Evolutionary conservation across 1,140 invertebrate species (phyloP).

Genomic region (Anadara kagoshimensis): DNA sequence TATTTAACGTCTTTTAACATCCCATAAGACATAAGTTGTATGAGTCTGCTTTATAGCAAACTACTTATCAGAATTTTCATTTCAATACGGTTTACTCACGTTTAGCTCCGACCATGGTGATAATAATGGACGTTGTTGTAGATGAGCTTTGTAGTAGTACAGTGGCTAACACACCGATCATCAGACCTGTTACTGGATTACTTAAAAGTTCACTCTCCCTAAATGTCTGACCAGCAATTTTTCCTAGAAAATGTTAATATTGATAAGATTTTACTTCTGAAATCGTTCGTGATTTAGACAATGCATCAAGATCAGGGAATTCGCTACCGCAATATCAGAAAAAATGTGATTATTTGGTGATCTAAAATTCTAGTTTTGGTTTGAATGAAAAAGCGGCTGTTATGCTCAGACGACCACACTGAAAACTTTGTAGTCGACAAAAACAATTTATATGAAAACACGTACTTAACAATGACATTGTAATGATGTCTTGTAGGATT

Average conservation of each 20-base stretch:
- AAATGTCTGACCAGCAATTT: conserved; percentile 73
- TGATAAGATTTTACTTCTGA: neutral
- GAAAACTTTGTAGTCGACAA: too few species aligned
- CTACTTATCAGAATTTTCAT: neutral
- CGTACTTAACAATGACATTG: too few species aligned
- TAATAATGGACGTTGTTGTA: conserved; percentile 79
- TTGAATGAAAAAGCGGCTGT: neutral
- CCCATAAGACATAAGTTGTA: too few species aligned
- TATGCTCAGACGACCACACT: neutral
- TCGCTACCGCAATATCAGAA: neutral
- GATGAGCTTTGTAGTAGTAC: conserved; percentile 80
- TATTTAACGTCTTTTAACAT: neutral
- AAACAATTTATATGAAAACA: too few species aligned
- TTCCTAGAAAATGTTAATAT: conserved; percentile 29
- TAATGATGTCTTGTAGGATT: too few species aligned
- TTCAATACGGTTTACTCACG: conserved; percentile 66
- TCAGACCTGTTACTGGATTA: conserved; percentile 78
- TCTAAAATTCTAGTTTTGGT: neutral
- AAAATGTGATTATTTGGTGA: neutral
- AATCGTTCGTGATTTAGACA: neutral
- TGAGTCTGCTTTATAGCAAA: neutral
- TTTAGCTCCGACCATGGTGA: conserved; percentile 78
- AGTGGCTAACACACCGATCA: conserved; percentile 80
- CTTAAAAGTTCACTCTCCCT: conserved; percentile 74
- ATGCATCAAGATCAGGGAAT: neutral